Conservation (phyloP, 2,113 vertebrate genomes). For the Ctenodactylus gundi region DNA sequence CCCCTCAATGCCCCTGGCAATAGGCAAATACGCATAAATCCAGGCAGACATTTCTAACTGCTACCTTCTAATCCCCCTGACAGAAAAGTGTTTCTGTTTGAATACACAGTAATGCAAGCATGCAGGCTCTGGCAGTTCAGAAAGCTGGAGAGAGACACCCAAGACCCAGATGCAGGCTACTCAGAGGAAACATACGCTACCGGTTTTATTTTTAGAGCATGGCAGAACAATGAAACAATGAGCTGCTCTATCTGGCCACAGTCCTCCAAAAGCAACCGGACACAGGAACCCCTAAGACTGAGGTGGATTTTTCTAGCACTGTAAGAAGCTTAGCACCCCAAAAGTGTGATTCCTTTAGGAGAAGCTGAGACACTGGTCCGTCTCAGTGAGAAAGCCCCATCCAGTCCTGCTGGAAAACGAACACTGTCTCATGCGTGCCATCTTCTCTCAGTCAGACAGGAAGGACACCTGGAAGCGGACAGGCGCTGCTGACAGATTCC, state of each 20-base stretch:
- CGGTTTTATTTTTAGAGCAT: neutral
- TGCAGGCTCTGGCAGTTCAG: neutral
- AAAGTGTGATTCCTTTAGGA: neutral
- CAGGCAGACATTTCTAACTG: neutral
- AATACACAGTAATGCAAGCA: slow-evolving; percentile 15
- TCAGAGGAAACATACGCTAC: neutral
- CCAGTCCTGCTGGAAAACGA: neutral
- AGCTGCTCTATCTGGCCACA: neutral
- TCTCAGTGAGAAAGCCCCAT: neutral
- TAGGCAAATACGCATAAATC: slow-evolving; percentile 13
- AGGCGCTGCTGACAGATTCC: neutral
- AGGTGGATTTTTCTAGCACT: neutral
- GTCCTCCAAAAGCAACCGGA: neutral
- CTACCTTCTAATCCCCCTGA: neutral
- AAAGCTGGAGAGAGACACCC: neutral
- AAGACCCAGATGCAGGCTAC: neutral
- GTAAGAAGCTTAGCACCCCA: neutral
- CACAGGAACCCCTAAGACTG: neutral
- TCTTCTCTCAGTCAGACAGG: neutral
- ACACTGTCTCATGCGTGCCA: fast-evolving
- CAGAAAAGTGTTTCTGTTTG: neutral
- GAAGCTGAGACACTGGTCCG: neutral
- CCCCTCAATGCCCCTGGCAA: neutral
- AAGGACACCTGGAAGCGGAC: neutral
- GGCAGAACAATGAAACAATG: neutral